These are phyloP conservation scores for Triplophysa bombifrons DNA, from an alignment of 2,797 vertebrate genomes.

Conservation along the genomic window DNA sequence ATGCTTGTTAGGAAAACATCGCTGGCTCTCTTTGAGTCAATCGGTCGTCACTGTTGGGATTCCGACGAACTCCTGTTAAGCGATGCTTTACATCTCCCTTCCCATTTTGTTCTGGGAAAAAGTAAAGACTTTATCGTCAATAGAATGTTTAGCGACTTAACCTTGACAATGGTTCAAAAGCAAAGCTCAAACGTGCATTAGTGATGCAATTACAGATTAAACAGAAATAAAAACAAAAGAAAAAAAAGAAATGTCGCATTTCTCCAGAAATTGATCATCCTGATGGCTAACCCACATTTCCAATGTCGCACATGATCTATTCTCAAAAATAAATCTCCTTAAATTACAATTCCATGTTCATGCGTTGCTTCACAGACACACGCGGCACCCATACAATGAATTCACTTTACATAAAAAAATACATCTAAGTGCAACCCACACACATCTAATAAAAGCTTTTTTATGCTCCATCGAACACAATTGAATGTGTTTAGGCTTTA, in stretches of 20 bases:
- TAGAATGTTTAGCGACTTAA: conserved; percentile 58
- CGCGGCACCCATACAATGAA: not conserved
- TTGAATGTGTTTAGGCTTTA: not conserved
- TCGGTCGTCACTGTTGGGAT: conserved; percentile 68
- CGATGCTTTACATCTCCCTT: conserved; percentile 31
- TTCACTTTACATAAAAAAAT: not conserved
- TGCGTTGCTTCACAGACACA: not conserved
- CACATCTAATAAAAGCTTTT: not conserved
- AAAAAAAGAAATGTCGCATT: too few relatives aligned
- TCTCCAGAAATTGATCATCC: not conserved
- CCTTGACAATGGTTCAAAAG: not conserved
- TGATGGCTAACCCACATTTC: not conserved
- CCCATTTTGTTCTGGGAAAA: conserved; percentile 42
- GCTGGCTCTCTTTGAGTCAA: conserved; percentile 50
- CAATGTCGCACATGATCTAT: not conserved
- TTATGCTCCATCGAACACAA: not conserved
- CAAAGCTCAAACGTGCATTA: not conserved
- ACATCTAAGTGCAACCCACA: not conserved
- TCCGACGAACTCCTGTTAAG: conserved; percentile 50
- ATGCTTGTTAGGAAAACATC: conserved; percentile 37
- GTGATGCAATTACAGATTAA: not conserved
- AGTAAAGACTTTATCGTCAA: conserved; percentile 58
- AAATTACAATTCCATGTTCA: not conserved
- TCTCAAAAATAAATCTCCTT: not conserved
- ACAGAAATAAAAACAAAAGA: too few relatives aligned